Evolutionary conservation across 2,888 invertebrate genomes (phyloP), one percentile per base, ranked within the genome.

Genomic region (Lingula anatina): DNA sequence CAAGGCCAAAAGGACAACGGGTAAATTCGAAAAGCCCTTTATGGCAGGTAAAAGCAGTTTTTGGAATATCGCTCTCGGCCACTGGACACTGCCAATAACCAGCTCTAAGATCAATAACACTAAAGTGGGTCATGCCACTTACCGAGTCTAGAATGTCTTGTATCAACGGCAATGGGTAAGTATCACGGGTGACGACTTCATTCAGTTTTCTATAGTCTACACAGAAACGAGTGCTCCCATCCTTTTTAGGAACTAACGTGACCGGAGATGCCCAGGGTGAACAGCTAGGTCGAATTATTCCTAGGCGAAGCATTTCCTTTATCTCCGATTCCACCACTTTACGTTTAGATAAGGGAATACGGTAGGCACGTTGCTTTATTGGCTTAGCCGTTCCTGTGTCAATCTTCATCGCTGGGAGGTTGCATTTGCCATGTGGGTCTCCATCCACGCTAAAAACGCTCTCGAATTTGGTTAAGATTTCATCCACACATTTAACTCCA

Each of bases 21-120:
- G 35, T 44, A 18, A 23, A 43, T 24, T 47, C 24, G n/a, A 21
- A 47, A 4, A 41, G 3, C 3, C 44, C 47, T 20, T 15, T 12
- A 23, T 42, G 50, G 18, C 49, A 45, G 4, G 36, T 31, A 28
- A 57, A 49, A 2, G 40, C 40, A 3, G 40, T 40, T 9, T 40
- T 9, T 5, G 18, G 41, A 21, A 20, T 9, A 23, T 40, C 41
- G 5, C n/a, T 21, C 15, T 35, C 12, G 2, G 15, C 24, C 15
- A 5, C 3, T 28, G 5, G 15, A 3, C n/a, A 21, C 27, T 35
- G 36, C 20, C 36, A 20, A 3, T 21, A 45, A 9, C 21, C 45
- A 9, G 35, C 5, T 20, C 5, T 18, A 4, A 35, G 20, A 7
- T 35, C 31, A 5, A 45, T 12, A 23, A 2, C 5, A n/a, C 24